phyloP scores from a whole-genome alignment of 2,113 vertebrate species.

The Hylia prasina region DNA sequence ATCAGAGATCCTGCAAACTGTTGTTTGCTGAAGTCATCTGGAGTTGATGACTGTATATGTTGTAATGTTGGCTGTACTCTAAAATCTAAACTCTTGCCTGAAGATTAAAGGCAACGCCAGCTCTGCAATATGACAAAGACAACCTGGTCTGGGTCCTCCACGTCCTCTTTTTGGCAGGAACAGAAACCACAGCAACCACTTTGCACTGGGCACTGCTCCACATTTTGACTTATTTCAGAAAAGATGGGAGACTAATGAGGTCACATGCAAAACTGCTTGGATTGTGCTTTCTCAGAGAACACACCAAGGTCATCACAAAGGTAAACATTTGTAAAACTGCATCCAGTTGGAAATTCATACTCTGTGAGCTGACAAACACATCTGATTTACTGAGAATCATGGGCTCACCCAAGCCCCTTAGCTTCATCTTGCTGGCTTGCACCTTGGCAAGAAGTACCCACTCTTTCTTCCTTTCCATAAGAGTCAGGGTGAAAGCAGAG shows the following conservation, averaged over 20 bases:
- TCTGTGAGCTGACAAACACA: not conserved
- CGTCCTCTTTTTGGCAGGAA: slow-evolving; percentile 62
- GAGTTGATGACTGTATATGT: not conserved
- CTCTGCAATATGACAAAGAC: slow-evolving; percentile 44
- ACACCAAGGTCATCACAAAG: not conserved
- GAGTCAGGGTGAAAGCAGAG: not conserved
- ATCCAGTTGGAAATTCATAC: not conserved
- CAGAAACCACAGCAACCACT: slow-evolving; percentile 35
- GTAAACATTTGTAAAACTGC: not conserved
- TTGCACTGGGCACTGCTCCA: slow-evolving; percentile 65
- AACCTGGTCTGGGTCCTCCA: slow-evolving; percentile 39
- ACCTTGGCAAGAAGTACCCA: not conserved
- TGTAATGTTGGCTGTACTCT: not conserved
- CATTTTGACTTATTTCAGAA: slow-evolving; percentile 55
- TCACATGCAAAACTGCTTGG: not conserved
- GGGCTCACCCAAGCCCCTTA: not conserved
- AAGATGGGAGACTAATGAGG: not conserved
- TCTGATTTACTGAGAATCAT: not conserved
- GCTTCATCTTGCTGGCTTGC: not conserved
- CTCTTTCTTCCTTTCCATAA: not conserved
- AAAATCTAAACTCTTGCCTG: not conserved
- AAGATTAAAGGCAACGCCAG: slow-evolving; percentile 27
- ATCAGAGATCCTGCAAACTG: not conserved
- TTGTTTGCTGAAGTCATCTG: not conserved
- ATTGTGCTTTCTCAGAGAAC: not conserved